Base-by-base conservation (phyloP, 2,113 vertebrate species). In the Psittacus erithacus region DNA sequence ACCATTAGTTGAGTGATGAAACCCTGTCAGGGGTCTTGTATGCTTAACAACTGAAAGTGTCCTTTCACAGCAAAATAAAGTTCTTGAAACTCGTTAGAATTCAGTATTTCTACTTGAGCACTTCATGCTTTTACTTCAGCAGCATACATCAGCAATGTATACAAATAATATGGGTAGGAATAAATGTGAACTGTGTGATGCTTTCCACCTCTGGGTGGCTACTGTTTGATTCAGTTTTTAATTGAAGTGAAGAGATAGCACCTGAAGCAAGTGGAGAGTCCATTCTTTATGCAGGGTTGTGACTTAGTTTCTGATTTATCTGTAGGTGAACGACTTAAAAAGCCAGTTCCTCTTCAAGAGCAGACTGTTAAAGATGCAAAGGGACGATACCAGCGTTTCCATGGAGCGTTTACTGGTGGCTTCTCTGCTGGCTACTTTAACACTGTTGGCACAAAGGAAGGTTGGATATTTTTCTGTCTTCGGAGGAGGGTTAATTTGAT, bases 381-480 rank as follows among this genome's bases (percentile, higher is more conserved):
- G 79, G 99, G 99, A 5, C 97, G 99, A 3, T 99, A 98, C 55
- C 98, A 99, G 73, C 97, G 99, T 73, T 99, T 99, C 90, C 99
- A 99, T 25, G 99, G 99, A 7, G 99, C 99, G 1, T 99, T 99
- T 67, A 99, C 99, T 1, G 99, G 99, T 27, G 99, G 99, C 7
- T 99, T 99, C 90, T 99, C 99, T 28, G 99, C 99, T 10, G 99
- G 99, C 0, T 99, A 99, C 91, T 99, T 99, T 95, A 99, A 99
- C 96, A 99, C 99, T 1, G 99, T 99, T 46, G 99, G 99, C 23
- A 98, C 99, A 29, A 99, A 99, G 92, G 99, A 99, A 99, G 99
- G 99, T 99, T 44, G 46, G 97, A 33, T 49, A 35, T 64, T 89
- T 77, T 73, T 70, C 3, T 59, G 35, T 90, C n/a, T 73, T 31